phyloP scores from a whole-genome alignment of 2,797 vertebrate species.

The Coendou prehensilis region DNA sequence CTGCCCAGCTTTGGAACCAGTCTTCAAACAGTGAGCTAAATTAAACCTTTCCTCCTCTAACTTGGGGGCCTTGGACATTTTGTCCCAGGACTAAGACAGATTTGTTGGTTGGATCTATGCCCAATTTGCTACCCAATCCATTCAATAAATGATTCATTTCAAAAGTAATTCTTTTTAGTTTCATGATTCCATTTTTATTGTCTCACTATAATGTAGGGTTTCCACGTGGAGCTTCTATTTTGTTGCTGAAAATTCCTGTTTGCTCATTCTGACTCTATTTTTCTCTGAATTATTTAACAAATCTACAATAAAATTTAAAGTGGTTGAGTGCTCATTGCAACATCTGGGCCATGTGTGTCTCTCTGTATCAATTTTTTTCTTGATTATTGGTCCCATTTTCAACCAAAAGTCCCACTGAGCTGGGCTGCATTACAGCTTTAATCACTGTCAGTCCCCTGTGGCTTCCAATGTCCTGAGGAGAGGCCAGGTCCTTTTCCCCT shows the following conservation, averaged over 20 bases:
- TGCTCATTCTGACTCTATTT: neutral
- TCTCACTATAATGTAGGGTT: neutral
- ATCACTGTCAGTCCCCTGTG: neutral
- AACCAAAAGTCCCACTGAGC: neutral
- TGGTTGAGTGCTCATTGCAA: neutral
- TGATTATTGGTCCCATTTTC: neutral
- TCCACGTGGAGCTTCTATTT: neutral
- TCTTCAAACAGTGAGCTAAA: neutral
- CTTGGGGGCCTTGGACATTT: neutral
- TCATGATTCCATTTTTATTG: neutral
- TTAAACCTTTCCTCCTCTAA: neutral
- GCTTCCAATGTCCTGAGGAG: accelerated
- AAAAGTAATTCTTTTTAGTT: neutral
- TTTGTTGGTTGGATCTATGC: neutral
- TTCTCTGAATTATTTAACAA: neutral
- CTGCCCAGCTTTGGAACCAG: neutral
- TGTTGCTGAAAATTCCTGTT: neutral
- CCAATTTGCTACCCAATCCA: neutral
- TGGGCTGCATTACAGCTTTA: neutral
- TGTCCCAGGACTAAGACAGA: neutral
- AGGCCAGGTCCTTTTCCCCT: neutral
- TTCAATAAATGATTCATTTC: neutral
- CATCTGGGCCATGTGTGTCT: neutral
- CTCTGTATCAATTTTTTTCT: neutral
- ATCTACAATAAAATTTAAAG: neutral